phyloP scores from a whole-genome alignment of 2,113 vertebrate species.

The Ameiurus melas region DNA sequence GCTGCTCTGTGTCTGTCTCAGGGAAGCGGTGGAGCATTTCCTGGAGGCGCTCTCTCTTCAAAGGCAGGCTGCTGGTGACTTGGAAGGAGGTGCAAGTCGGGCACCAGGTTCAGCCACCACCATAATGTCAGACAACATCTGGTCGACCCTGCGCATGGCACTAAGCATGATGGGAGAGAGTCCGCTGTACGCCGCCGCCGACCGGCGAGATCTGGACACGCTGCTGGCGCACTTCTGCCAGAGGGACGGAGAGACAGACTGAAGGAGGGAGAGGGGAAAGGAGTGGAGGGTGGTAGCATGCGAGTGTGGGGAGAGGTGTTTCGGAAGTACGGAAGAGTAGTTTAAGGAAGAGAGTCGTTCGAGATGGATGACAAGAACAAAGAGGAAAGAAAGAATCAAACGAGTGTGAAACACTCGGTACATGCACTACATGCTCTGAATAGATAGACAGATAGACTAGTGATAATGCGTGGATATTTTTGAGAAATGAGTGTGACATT shows the following conservation, averaged over 20 bases:
- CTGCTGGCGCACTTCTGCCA: constrained; percentile 86
- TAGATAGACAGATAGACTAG: not conserved
- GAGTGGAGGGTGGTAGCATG: constrained; percentile 61
- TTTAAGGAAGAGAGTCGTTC: not conserved
- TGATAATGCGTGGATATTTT: constrained; percentile 6
- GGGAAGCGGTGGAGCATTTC: constrained; percentile 98
- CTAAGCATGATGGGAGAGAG: constrained; percentile 98
- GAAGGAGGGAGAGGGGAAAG: constrained; percentile 64
- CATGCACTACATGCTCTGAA: constrained; percentile 20
- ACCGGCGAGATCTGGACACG: constrained; percentile 83
- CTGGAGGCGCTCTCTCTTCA: constrained; percentile 94
- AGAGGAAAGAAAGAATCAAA: not conserved
- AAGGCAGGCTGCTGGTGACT: constrained; percentile 82
- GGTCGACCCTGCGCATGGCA: constrained; percentile 96
- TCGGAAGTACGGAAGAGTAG: constrained; percentile 57
- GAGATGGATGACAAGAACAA: not conserved
- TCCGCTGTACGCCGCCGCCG: constrained; percentile 87
- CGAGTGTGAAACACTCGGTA: constrained; percentile 19
- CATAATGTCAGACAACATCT: constrained; percentile 99
- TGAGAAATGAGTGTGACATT: constrained; percentile 9
- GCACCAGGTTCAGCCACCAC: constrained; percentile 73
- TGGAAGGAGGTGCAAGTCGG: constrained; percentile 71
- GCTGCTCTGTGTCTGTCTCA: constrained; percentile 57
- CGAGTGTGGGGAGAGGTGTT: constrained; percentile 70
- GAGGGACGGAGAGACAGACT: constrained; percentile 80